Evolutionary conservation across 2,113 vertebrate genomes (phyloP), one percentile per base, ranked within the genome.

Genomic region (Tretioscincus oriximinensis): DNA sequence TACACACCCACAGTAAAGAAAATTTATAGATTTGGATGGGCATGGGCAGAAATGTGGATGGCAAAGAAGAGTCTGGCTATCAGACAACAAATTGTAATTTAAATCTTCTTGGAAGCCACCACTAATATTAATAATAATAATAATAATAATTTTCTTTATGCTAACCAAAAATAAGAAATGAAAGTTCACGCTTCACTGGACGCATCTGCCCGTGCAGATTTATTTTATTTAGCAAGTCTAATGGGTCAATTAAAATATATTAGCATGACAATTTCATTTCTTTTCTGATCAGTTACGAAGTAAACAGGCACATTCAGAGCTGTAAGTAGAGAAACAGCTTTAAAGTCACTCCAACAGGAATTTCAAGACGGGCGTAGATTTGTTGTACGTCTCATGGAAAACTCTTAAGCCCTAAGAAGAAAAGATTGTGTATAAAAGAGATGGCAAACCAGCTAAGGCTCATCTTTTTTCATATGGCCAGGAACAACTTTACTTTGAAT

Each of bases 221-320:
- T 93, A 93, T 95, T 96, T 95, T 94, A 94, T 95, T 95, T 93
- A 94, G 94, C 93, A 90, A 84, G 90, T 92, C 92, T 93, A 94
- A 94, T 92, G 91, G 94, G 86, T 91, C 93, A 94, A 96, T 96
- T 95, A 95, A 93, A 95, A 93, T 94, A 91, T 93, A 96, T 96
- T 94, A 96, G 94, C 95, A 92, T 95, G 95, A 95, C 95, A 95
- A 95, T 96, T 94, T 92, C 91, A 94, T 95, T 95, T 93, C 93
- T 94, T 91, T 94, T 78, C 75, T 75, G 82, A 84, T 81, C 78
- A 66, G 81, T 66, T 69, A 75, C 20, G 3, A 81, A 72, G 78
- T 76, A 81, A 87, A 81, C 49, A 81, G 79, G 41, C 63, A 47
- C 68, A 72, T 77, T 76, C 72, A 78, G 75, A 72, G 21, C 63